Percentiles rank a stretch among this genome's conserved stretches.
Conservation (phyloP, 1,140 invertebrate genomes). For the Pissodes strobi region DNA sequence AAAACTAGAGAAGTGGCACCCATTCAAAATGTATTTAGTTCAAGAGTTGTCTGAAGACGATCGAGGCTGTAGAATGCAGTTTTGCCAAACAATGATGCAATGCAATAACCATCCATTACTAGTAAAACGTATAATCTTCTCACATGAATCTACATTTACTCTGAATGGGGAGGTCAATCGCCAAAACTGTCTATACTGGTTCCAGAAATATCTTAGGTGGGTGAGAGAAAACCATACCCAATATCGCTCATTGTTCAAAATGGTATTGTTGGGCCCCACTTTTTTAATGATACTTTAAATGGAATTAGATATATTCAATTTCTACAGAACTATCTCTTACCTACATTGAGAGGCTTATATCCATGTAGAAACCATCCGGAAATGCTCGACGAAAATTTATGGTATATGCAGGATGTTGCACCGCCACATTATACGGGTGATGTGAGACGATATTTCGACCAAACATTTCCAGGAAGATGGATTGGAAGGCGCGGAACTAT, state of each 20-base stretch:
- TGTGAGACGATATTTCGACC: slow-evolving; percentile 42
- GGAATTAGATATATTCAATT: too few species aligned
- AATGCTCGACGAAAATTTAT: neutral
- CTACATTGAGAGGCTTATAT: slow-evolving; percentile 16
- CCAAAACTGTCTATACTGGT: slow-evolving; percentile 28
- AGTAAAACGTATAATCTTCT: slow-evolving; percentile 19
- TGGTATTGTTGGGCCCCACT: too few species aligned
- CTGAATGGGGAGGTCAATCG: slow-evolving; percentile 19
- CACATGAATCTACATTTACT: too few species aligned
- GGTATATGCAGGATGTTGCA: slow-evolving; percentile 1
- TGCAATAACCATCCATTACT: neutral
- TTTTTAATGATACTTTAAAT: too few species aligned
- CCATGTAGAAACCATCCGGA: slow-evolving; percentile 14
- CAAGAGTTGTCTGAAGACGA: too few species aligned
- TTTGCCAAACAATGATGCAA: slow-evolving; percentile 10
- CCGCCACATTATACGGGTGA: slow-evolving; percentile 2
- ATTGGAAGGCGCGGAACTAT: too few species aligned
- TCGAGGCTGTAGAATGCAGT: neutral
- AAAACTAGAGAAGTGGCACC: neutral
- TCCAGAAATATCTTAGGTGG: slow-evolving; percentile 28
- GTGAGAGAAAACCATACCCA: slow-evolving; percentile 30
- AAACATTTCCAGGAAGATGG: too few species aligned
- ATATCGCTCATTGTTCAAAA: too few species aligned
- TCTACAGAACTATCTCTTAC: too few species aligned
- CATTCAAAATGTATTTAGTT: neutral